Evolutionary conservation across 1,140 invertebrate species (phyloP).

Genomic region (Triops longicaudatus): DNA sequence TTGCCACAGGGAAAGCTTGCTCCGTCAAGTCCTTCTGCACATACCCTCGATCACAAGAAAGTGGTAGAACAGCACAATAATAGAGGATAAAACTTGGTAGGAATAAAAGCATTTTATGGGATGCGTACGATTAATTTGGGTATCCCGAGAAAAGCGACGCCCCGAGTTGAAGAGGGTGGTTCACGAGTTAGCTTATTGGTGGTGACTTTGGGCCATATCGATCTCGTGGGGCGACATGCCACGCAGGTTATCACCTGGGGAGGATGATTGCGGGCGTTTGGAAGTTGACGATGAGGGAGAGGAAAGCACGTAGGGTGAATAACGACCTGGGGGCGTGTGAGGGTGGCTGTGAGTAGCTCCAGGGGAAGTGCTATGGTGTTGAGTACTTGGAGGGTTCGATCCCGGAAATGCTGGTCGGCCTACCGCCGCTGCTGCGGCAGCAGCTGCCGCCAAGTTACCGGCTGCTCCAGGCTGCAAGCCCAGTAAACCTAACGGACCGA

Average conservation of each 20-base stretch:
- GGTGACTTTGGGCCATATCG: conserved; percentile 5
- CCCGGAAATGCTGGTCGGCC: not conserved
- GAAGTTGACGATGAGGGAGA: not conserved
- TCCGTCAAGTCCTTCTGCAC: not conserved
- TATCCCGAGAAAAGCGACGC: not conserved
- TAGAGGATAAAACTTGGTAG: not conserved
- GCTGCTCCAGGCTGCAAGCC: not conserved
- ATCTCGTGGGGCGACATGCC: conserved; percentile 1
- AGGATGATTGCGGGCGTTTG: conserved; percentile 6
- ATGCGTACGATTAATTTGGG: not conserved
- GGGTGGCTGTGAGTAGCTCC: not conserved
- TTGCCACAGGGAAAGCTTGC: not conserved
- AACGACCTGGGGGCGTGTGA: conserved; percentile 4
- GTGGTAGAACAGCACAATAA: conserved; percentile 1
- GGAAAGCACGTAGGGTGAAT: conserved; percentile 5
- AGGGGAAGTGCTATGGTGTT: conserved; percentile 14
- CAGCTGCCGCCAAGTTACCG: conserved; percentile 3
- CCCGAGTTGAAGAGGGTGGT: not conserved
- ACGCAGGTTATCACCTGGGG: conserved; percentile 9
- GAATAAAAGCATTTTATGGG: not conserved
- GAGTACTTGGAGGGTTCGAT: not conserved
- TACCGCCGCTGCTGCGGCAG: not conserved
- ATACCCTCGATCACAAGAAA: not conserved
- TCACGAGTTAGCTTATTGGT: not conserved
- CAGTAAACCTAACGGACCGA: not conserved